These are phyloP conservation scores for Globodera rostochiensis DNA, from an alignment of 1,140 invertebrate species.

Conservation along the genomic window DNA sequence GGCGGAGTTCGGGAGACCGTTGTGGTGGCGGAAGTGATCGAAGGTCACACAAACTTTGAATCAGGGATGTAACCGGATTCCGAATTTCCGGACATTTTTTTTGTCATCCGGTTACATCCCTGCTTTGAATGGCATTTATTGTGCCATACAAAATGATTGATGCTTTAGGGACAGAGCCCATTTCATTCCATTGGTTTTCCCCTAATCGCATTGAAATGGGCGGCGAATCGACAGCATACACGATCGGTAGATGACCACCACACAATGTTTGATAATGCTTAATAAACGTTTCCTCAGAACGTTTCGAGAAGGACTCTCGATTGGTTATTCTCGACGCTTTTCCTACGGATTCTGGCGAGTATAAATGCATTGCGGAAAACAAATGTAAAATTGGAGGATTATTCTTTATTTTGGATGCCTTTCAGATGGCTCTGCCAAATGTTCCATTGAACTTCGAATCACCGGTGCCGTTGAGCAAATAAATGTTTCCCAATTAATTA, in stretches of 20 bases:
- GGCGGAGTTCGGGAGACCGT: constrained; percentile 31
- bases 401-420: constrained; percentile 3
- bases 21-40: constrained; percentile 53
- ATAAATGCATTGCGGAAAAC: constrained; percentile 84
- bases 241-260: constrained; percentile 30
- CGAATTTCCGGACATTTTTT: too few relatives aligned
- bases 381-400: constrained; percentile 63
- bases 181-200: constrained; percentile 51
- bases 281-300: neutral
- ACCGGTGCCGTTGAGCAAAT: neutral
- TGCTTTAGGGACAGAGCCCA: constrained; percentile 53
- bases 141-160: constrained; percentile 16
- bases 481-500: neutral
- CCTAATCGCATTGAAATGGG: constrained; percentile 51
- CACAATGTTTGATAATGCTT: neutral
- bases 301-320: constrained; percentile 64
- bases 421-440: constrained; percentile 24
- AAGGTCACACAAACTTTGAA: constrained; percentile 31
- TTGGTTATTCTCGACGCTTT: constrained; percentile 85
- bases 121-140: neutral
- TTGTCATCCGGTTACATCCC: too few relatives aligned
- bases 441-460: constrained; percentile 24
- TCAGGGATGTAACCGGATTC: neutral
- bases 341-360: constrained; percentile 86
- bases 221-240: constrained; percentile 44